Conservation (phyloP, 2,113 vertebrate species). For the Ammodytes marinus region DNA sequence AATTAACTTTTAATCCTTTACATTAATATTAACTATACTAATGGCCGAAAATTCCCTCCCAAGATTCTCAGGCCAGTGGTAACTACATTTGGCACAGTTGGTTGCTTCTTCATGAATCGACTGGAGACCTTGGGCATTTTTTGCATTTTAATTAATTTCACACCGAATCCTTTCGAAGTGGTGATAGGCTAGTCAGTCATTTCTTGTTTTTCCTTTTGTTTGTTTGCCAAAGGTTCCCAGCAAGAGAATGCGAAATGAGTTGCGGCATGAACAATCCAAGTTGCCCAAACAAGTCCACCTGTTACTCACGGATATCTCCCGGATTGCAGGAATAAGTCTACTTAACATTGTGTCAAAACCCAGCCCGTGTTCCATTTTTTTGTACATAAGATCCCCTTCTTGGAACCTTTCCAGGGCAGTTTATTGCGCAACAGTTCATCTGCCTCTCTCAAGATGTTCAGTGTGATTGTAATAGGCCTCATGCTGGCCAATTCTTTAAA, state of each 20-base stretch:
- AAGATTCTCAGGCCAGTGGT: conserved; percentile 22
- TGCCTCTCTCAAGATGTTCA: conserved; percentile 32
- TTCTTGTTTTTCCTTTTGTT: conserved; percentile 14
- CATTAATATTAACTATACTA: too few relatives aligned
- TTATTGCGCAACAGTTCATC: conserved; percentile 28
- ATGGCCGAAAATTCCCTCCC: background rate
- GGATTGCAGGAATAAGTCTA: conserved; percentile 16
- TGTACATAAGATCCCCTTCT: conserved; percentile 10
- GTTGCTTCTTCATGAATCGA: conserved; percentile 24
- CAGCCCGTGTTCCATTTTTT: background rate
- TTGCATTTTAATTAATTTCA: conserved; percentile 67
- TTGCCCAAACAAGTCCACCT: conserved; percentile 62
- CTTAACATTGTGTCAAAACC: conserved; percentile 21
- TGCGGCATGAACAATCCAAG: conserved; percentile 24
- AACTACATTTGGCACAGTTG: conserved; percentile 45
- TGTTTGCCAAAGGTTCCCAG: conserved; percentile 53
- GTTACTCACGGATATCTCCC: conserved; percentile 30
- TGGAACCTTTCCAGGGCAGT: conserved; percentile 24
- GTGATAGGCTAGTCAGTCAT: conserved; percentile 41
- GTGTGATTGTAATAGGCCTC: conserved; percentile 47
- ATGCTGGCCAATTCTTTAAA: conserved; percentile 26
- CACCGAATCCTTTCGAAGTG: conserved; percentile 53
- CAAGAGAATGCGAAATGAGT: conserved; percentile 52
- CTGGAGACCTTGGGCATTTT: conserved; percentile 42
- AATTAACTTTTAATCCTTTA: too few relatives aligned